Conservation (phyloP, 2,888 invertebrate genomes). For the Anthophora plumipes region DNA sequence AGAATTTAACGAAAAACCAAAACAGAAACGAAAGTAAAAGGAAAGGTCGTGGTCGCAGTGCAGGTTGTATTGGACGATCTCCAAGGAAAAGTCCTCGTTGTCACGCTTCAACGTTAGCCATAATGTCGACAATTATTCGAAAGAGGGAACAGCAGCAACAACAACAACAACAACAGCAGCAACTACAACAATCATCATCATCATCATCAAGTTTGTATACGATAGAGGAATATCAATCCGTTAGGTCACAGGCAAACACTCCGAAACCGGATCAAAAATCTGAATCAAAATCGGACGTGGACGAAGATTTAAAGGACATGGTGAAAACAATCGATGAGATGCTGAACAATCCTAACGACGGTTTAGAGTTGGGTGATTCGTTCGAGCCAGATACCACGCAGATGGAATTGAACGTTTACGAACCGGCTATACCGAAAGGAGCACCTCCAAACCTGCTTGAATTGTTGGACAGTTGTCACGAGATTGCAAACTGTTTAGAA, state of each 20-base stretch:
- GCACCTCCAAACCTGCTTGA: conserved; percentile 81
- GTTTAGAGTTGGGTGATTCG: conserved; percentile 85
- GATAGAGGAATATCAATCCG: conserved; percentile 59
- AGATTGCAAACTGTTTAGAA: conserved; percentile 77
- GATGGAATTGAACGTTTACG: conserved; percentile 61
- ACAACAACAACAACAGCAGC: conserved; percentile 74
- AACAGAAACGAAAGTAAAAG: conserved; percentile 63
- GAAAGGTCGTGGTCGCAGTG: conserved; percentile 68
- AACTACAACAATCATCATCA: too few relatives aligned
- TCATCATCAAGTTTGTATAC: conserved; percentile 41
- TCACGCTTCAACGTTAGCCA: conserved; percentile 94
- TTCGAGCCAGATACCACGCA: conserved; percentile 81
- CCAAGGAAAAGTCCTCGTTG: conserved; percentile 94
- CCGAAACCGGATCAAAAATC: conserved; percentile 64
- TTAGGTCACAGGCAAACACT: conserved; percentile 57
- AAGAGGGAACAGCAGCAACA: conserved; percentile 78
- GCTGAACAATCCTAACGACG: conserved; percentile 83
- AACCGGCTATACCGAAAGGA: conserved; percentile 72
- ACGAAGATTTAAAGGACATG: conserved; percentile 81
- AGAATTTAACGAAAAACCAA: conserved; percentile 75
- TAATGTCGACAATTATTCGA: conserved; percentile 86
- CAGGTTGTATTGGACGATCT: conserved; percentile 82
- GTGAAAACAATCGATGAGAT: conserved; percentile 85
- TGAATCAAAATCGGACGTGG: conserved; percentile 75
- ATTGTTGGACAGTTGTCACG: conserved; percentile 80